Evolutionary conservation across 2,113 vertebrate species (phyloP), one percentile per base, ranked within the genome.

Genomic region (Turdus rufiventris): DNA sequence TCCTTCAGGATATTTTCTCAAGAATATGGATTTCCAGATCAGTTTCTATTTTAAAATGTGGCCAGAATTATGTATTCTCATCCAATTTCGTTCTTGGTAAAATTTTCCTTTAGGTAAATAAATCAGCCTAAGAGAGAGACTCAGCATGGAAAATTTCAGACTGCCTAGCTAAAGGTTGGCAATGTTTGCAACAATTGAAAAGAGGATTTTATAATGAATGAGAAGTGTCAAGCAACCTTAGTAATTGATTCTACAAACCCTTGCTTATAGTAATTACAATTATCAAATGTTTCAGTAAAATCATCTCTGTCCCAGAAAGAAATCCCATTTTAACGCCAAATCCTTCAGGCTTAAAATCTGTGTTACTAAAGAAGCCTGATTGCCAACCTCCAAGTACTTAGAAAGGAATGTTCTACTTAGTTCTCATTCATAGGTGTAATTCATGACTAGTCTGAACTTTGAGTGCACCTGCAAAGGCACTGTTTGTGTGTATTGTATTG

Each of bases 381-480:
- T 96, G 91, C 94, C 95, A 96, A 25, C n/a, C 68, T 91, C 80
- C 53, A 94, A 95, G 85, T 84, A 92, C 83, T 94, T 85, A 88
- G 85, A 87, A 97, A 96, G 79, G 93, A 97, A 96, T 96, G 96
- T 92, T 95, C 91, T 91, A 20, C n/a, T 94, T 93, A 86, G 76
- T 88, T 96, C 47, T 89, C 91, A 94, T 93, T 96, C 94, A 96
- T 71, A 63, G 74, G 28, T 95, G 91, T 94, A 87, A 92, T 93
- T 96, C 78, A 68, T 84, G 79, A 66, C 83, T 82, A 89, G 68
- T 73, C 93, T 97, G 96, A 95, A 96, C 94, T 96, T 87, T 85
- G 66, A 88, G 58, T 95, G 96, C 94, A 96, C 94, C 95, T 97
- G 84, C 79, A 82, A 88, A 93, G 93, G 75, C 65, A 25, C 90